Conservation (phyloP, 1,140 invertebrate genomes). For the Medauroidea extradentata region DNA sequence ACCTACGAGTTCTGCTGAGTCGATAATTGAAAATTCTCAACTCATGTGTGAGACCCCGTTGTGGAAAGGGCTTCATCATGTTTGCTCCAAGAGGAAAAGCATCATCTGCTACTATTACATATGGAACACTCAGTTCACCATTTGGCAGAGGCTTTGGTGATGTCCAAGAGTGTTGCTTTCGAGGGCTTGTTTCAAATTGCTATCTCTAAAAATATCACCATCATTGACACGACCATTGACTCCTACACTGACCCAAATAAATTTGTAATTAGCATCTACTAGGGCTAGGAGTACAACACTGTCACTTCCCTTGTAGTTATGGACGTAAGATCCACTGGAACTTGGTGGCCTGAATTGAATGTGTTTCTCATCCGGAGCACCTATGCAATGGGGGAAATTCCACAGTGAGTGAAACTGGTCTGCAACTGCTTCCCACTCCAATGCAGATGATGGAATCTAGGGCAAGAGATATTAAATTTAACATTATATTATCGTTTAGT, state of each 20-base stretch:
- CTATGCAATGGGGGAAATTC: constrained; percentile 38
- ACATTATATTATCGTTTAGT: too few relatives aligned
- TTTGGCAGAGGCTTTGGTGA: too few relatives aligned
- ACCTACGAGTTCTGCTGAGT: too few relatives aligned
- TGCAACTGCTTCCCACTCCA: constrained; percentile 18
- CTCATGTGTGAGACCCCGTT: too few relatives aligned
- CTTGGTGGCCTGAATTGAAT: constrained; percentile 28
- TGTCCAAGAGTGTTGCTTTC: background rate
- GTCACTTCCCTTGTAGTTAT: constrained; percentile 38
- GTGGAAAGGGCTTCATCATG: constrained; percentile 24
- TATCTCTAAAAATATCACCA: background rate
- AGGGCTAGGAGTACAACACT: constrained; percentile 37
- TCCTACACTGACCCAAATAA: constrained; percentile 37
- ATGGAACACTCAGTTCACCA: constrained; percentile 10
- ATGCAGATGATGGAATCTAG: background rate
- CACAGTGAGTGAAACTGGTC: constrained; percentile 25
- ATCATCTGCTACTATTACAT: constrained; percentile 29
- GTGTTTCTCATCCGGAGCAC: constrained; percentile 43
- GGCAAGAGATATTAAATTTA: too few relatives aligned
- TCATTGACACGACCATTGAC: constrained; percentile 2
- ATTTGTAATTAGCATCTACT: constrained; percentile 40
- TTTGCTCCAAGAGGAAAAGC: constrained; percentile 22
- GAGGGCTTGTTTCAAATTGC: background rate
- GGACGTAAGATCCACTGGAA: constrained; percentile 32
- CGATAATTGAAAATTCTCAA: too few relatives aligned